These are phyloP conservation scores for Drosophila nasuta DNA, from an alignment of 1,140 invertebrate genomes.

Conservation along the genomic window DNA sequence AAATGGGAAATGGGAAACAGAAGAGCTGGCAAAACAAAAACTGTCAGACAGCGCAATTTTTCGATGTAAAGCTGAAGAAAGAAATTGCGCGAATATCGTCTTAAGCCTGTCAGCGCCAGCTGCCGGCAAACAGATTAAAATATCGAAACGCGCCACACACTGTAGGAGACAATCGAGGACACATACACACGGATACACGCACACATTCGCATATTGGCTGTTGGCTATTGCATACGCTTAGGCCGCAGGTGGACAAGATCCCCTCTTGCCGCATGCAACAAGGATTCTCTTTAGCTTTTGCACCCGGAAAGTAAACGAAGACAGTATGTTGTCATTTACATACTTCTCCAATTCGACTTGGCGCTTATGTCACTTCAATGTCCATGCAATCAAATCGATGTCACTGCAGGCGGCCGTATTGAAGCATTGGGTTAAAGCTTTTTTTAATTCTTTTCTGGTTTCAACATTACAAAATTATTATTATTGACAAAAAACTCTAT, in stretches of 20 bases:
- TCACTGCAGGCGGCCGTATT: slow-evolving; percentile 35
- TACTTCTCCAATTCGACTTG: slow-evolving; percentile 36
- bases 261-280: slow-evolving; percentile 36
- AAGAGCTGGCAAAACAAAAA: slow-evolving; percentile 50
- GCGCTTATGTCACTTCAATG: slow-evolving; percentile 63
- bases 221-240: slow-evolving; percentile 37
- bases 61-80: slow-evolving; percentile 34
- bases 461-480: no score
- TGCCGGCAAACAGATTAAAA: slow-evolving; percentile 71
- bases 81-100: slow-evolving; percentile 71
- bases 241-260: slow-evolving; percentile 60
- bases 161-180: slow-evolving; percentile 34
- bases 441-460: no score
- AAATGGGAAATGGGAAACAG: slow-evolving; percentile 16
- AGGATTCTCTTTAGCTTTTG: neutral
- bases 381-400: slow-evolving; percentile 38
- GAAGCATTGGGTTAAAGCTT: neutral
- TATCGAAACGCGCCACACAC: slow-evolving; percentile 55
- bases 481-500: no score
- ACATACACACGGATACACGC: slow-evolving; percentile 5
- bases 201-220: neutral
- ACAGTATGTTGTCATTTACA: slow-evolving; percentile 67
- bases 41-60: slow-evolving; percentile 55
- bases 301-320: slow-evolving; percentile 3
- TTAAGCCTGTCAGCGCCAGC: slow-evolving; percentile 56